Evolutionary conservation across 2,888 invertebrate species (phyloP).

Genomic region (Caenorhabditis uteleia): DNA sequence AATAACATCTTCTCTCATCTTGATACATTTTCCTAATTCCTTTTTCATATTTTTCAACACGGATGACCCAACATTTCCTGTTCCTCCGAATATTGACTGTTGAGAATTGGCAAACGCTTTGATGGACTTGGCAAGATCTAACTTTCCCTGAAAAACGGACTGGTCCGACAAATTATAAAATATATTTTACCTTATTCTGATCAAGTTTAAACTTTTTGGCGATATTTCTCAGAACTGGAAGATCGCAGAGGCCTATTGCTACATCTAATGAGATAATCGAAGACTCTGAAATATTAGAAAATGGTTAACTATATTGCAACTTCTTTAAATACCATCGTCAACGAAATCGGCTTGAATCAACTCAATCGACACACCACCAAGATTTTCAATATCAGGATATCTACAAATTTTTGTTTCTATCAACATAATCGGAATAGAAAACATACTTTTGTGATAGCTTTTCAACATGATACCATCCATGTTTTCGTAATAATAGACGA

Average conservation of each 20-base stretch:
- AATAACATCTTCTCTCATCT: slow-evolving; percentile 25
- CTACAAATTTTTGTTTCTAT: slow-evolving; percentile 5
- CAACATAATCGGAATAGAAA: background rate
- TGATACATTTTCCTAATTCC: slow-evolving; percentile 41
- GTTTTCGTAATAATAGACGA: slow-evolving; percentile 20
- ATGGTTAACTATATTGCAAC: background rate
- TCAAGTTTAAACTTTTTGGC: slow-evolving; percentile 34
- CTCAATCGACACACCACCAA: slow-evolving; percentile 6
- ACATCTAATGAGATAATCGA: slow-evolving; percentile 16
- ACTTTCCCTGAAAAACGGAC: slow-evolving; percentile 7
- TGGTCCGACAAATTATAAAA: background rate
- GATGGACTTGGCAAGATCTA: slow-evolving; percentile 16
- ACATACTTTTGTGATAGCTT: slow-evolving; percentile 23
- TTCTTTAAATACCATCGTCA: slow-evolving; percentile 9
- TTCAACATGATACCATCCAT: slow-evolving; percentile 22
- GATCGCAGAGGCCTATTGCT: slow-evolving; percentile 10
- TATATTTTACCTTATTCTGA: slow-evolving; percentile 9
- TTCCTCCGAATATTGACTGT: slow-evolving; percentile 34
- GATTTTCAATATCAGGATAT: slow-evolving; percentile 16
- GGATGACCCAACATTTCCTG: slow-evolving; percentile 13
- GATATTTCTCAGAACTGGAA: slow-evolving; percentile 27
- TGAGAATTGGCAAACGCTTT: slow-evolving; percentile 27
- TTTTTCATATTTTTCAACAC: slow-evolving; percentile 26
- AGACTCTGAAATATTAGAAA: slow-evolving; percentile 11
- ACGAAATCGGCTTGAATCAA: slow-evolving; percentile 24